Evolutionary conservation across 2,113 vertebrate species (phyloP), one percentile per base, ranked within the genome.

Genomic region (Sebastes schlegelii): DNA sequence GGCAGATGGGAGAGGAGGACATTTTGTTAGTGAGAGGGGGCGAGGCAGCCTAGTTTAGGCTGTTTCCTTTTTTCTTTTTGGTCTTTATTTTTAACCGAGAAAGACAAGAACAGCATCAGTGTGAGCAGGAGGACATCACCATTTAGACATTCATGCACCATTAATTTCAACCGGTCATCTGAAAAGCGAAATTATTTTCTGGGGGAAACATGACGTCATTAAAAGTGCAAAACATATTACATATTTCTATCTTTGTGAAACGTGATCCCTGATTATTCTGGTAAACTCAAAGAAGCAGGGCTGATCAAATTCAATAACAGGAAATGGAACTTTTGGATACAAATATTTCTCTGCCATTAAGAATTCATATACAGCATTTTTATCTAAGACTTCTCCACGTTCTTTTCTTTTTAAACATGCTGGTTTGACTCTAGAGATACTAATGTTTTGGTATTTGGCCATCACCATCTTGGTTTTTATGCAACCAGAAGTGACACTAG

Each of bases 1-100:
- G 81, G 87, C 88, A 87, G 66, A 90, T 75, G 83, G 71, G 62
- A 75, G 80, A 82, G 19, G 76, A 71, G 71, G 86, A 83, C 82
- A 13, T 63, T 77, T 55, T 64, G 81, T 77, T 6, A 34, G 26
- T 5, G 34, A 80, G 60, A 58, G 43, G 57, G 26, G 43, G 4
- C 23, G 8, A 0, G 19, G 8, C 61, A 19, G 51, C 19, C 49
- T 16, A 9, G 49, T 84, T 83, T 51, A 40, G 26, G 21, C 17
- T 61, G 14, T 26, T 62, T 51, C 13, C 14, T 19, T 34, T 49
- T 40, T 14, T 54, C 34, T 57, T 49, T 48, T 14, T 66, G 52
- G 16, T 49, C 8, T 51, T 48, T 45, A 42, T 62, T 63, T 55
- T 68, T 67, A 74, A 19, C 10, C 40, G 5, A 46, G 62, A 55